A percentile compares a stretch with the other conserved stretches of the same genome.
Evolutionary conservation across 1,140 invertebrate species (phyloP).

Genomic region (Colletes latitarsis): DNA sequence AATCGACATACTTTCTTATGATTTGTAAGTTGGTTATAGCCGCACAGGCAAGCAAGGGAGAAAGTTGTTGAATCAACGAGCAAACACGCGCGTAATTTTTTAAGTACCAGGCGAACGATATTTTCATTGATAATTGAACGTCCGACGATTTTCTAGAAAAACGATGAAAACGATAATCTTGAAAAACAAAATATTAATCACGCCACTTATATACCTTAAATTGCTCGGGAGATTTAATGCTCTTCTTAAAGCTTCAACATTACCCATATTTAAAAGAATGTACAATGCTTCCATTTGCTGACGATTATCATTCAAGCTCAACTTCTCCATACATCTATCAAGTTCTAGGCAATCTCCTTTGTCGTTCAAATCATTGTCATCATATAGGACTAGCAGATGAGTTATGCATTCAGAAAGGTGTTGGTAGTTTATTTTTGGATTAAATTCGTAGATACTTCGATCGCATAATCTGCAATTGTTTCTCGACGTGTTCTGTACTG

Average conservation of each 20-base stretch:
- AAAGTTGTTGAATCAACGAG: constrained; percentile 76
- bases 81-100: constrained; percentile 81
- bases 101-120: constrained; percentile 80
- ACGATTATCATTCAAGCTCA: constrained; percentile 65
- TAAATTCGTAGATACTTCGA: constrained; percentile 80
- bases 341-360: constrained; percentile 39
- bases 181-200: background rate
- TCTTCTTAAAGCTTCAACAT: constrained; percentile 80
- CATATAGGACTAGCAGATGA: constrained; percentile 82
- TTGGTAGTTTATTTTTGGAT: constrained; percentile 83
- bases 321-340: constrained; percentile 40
- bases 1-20: constrained; percentile 78
- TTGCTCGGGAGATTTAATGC: constrained; percentile 74
- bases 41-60: constrained; percentile 79
- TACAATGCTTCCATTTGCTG: constrained; percentile 82
- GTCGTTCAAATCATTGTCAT: constrained; percentile 79
- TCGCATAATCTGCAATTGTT: constrained; percentile 78
- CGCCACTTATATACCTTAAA: constrained; percentile 66
- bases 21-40: constrained; percentile 78
- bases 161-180: background rate
- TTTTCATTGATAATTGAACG: constrained; percentile 70
- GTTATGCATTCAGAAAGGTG: constrained; percentile 84
- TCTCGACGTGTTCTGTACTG: background rate
- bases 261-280: constrained; percentile 83
- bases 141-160: constrained; percentile 46